Evolutionary conservation across 2,113 vertebrate species (phyloP), one percentile per base, ranked within the genome.

Genomic region (Dasyornis broadbenti): DNA sequence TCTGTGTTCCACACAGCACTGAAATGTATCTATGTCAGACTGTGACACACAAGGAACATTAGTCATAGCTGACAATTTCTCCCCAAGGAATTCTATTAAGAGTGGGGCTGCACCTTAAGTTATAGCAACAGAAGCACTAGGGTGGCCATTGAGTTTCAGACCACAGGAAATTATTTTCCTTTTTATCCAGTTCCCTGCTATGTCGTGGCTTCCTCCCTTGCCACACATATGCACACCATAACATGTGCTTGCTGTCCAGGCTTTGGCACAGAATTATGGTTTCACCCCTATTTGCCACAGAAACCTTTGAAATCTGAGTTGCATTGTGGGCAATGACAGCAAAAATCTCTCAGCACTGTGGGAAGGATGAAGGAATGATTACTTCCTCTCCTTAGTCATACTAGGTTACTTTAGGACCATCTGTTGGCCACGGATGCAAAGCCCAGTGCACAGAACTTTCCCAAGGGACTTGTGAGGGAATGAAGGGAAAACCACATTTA

Each of bases 391-490:
- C 23, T 95, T 89, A 87, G 63, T 80, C 89, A 77, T 33, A 76
- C 6, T 33, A 30, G 42, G 21, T 75, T 95, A 93, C 83, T 95
- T 97, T 72, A 94, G 56, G 68, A 86, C 24, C 73, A 94, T 57
- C 30, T 66, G 59, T 59, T 70, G 59, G 53, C 60, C 73, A 82
- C 19, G 72, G 21, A 59, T 88, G n/a, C 52, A 90, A 89, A 88
- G 33, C 35, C 40, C 63, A 82, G 31, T 4, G 9, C 50, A 21
- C 9, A 33, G 44, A 37, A 68, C 44, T 65, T 72, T 65, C 53
- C 60, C 23, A 95, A 88, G 49, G 31, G 42, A 70, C 45, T 24
- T 22, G 20, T n/a, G 47, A 92, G 15, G 37, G 39, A 86, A 59
- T 15, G 13, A 78, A 86, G 10, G 39, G 28, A 39, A 93, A 73